Evolutionary conservation across 2,888 invertebrate species (phyloP), one percentile per base, ranked within the genome.

Genomic region (Eupithecia dodoneata): DNA sequence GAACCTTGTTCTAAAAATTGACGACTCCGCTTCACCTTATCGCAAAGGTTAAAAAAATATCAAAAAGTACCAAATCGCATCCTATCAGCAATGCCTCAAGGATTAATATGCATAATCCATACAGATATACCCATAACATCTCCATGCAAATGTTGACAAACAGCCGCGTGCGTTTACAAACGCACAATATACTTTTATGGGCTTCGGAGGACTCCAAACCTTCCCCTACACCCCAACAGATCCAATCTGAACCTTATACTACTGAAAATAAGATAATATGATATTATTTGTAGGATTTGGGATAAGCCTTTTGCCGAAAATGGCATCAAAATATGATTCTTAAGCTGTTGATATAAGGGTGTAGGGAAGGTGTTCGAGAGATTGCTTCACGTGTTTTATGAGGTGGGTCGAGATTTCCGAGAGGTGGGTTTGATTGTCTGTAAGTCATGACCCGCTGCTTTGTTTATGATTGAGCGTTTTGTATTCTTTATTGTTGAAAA

Each of bases 361-460:
- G 73, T 44, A 75, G 79, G 76, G 72, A 78, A 81, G 80, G 80
- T 82, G 81, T 77, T 80, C 49, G 74, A 84, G 85, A 92, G 94
- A 94, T 94, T 94, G 94, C 94, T 94, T 94, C 93, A 92, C 91
- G 92, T 94, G 94, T 93, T 94, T 94, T 94, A 94, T 94, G 94
- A 94, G 93, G 94, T 94, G 93, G 73, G 82, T 90, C 88, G 91
- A 90, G 92, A 93, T 93, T 93, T 92, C 92, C 67, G 77, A 73
- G 80, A 82, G 81, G 79, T 77, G 75, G 73, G 80, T 83, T 83
- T 82, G 81, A 83, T 83, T 82, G 81, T 83, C 81, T 82, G 83
- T 81, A 82, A 83, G 82, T 81, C 83, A 83, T 82, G 81, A 80
- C 83, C 82, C 76, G 83, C 83, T 83, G 83, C 79, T 83, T 83